A percentile compares a stretch with the other conserved stretches of the same genome.
Evolutionary conservation across 2,797 vertebrate species (phyloP).

Genomic region (Psittacula derbiana): DNA sequence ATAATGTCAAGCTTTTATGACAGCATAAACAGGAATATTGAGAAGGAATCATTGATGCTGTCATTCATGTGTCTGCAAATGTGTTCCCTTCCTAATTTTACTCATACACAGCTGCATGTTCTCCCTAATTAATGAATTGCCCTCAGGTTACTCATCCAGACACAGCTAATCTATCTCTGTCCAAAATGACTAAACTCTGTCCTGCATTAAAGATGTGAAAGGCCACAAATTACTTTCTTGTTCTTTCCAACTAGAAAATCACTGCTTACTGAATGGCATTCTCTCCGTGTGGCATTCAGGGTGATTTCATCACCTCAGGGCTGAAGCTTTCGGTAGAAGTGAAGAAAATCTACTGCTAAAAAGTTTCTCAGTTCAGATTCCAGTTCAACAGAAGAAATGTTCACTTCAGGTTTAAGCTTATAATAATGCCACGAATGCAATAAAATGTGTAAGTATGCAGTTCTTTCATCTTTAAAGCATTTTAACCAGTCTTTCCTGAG

Average conservation of each 20-base stretch:
- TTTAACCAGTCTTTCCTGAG: background rate
- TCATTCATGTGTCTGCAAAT: background rate
- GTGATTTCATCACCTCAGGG: background rate
- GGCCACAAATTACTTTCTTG: constrained; percentile 48
- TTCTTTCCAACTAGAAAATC: constrained; percentile 10
- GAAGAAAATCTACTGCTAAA: background rate
- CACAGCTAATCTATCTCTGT: constrained; percentile 51
- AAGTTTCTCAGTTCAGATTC: background rate
- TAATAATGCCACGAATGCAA: background rate
- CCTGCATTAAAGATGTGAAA: constrained; percentile 58
- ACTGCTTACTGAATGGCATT: background rate
- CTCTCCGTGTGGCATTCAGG: constrained; percentile 1
- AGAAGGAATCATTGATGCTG: background rate
- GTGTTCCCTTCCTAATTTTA: constrained; percentile 2
- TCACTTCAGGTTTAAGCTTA: background rate
- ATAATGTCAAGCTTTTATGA: background rate
- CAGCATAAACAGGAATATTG: background rate
- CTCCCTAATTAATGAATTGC: constrained; percentile 54
- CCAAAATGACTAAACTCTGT: constrained; percentile 43
- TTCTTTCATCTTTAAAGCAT: background rate
- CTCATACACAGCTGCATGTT: background rate
- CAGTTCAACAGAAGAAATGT: background rate
- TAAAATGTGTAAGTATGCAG: background rate
- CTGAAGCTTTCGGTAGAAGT: background rate
- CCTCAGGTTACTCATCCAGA: constrained; percentile 29